phyloP scores from a whole-genome alignment of 2,113 vertebrate species.

The Desmodus rotundus region DNA sequence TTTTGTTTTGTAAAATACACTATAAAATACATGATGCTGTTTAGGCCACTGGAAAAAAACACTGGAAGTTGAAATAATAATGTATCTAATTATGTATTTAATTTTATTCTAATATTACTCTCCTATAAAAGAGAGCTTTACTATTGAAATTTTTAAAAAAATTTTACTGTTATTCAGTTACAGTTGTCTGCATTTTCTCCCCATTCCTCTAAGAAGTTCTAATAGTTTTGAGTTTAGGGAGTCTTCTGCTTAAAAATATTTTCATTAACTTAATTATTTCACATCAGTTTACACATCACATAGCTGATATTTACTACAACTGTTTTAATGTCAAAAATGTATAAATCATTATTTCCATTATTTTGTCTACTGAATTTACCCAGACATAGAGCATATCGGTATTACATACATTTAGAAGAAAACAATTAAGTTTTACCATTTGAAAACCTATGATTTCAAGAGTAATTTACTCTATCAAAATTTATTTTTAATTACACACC shows the following conservation, averaged over 20 bases:
- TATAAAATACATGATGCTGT: constrained; percentile 50
- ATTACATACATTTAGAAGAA: not conserved
- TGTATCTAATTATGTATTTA: not conserved
- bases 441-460: constrained; percentile 1
- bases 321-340: constrained; percentile 1
- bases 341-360: not conserved
- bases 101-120: constrained; percentile 9
- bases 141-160: not conserved
- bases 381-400: not conserved
- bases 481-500: not conserved
- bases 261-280: constrained; percentile 22
- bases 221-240: not conserved
- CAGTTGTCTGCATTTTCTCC: no score
- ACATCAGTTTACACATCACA: not conserved
- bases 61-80: constrained; percentile 57
- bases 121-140: not conserved
- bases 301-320: not conserved
- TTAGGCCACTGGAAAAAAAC: constrained; percentile 17
- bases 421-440: not conserved
- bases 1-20: constrained; percentile 1
- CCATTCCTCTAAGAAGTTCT: not conserved
- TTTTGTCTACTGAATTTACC: constrained; percentile 5
- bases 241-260: constrained; percentile 12
- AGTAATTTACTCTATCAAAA: not conserved
- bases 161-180: no score